These are phyloP conservation scores for Cistogaster globosa DNA, from an alignment of 2,888 invertebrate genomes.

Conservation along the genomic window DNA sequence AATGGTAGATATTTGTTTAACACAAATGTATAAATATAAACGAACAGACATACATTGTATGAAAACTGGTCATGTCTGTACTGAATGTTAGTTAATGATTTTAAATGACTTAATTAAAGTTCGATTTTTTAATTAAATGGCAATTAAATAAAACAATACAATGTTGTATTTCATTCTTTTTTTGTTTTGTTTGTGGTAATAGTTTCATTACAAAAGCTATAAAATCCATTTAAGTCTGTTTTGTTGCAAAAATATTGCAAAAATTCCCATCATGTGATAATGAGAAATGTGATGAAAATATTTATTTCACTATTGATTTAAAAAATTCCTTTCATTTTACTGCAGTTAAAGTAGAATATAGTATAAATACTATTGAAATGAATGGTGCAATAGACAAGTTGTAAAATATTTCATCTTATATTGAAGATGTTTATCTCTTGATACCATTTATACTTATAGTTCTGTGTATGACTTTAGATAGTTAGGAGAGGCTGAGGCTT, in stretches of 20 bases:
- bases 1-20: constrained; percentile 29
- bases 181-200: not conserved
- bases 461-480: too few relatives aligned
- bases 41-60: constrained; percentile 6
- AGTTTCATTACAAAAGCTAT: constrained; percentile 1
- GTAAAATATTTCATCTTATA: too few relatives aligned
- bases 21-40: not conserved
- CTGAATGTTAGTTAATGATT: constrained; percentile 64
- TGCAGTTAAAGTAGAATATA: too few relatives aligned
- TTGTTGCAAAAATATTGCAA: not conserved
- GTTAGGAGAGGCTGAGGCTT: too few relatives aligned
- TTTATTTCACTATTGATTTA: not conserved
- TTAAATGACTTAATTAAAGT: constrained; percentile 69
- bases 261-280: constrained; percentile 19
- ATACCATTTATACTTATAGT: too few relatives aligned
- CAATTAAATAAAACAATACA: constrained; percentile 59
- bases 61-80: not conserved
- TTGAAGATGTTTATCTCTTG: too few relatives aligned
- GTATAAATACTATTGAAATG: too few relatives aligned
- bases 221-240: not conserved
- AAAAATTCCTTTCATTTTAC: too few relatives aligned
- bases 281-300: constrained; percentile 11
- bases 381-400: too few relatives aligned
- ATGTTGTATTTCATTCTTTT: not conserved
- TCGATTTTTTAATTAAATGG: constrained; percentile 65